These are phyloP conservation scores for Athene noctua DNA, from an alignment of 2,113 vertebrate species.

Conservation along the genomic window DNA sequence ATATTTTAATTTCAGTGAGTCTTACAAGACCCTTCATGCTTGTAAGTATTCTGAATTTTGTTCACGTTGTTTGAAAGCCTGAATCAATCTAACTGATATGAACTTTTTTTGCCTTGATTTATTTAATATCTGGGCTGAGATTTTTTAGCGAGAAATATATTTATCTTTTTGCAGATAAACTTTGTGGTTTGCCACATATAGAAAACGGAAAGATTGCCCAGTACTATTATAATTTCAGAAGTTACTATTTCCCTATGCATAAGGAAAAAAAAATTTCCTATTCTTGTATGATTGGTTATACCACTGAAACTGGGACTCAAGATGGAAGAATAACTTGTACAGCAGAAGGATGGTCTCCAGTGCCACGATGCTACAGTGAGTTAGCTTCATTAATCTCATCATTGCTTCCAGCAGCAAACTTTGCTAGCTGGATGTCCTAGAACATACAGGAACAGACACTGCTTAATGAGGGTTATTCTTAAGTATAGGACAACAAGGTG, in stretches of 20 bases:
- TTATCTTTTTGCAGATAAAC: constrained; percentile 60
- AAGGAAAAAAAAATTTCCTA: constrained; percentile 56
- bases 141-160: neutral
- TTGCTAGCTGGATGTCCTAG: neutral
- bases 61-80: neutral
- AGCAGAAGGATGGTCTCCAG: constrained; percentile 66
- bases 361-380: constrained; percentile 73
- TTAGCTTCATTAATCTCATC: neutral
- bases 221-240: constrained; percentile 74
- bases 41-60: neutral
- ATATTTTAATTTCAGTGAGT: neutral
- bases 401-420: neutral
- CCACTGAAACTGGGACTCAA: constrained; percentile 64
- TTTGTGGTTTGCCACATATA: constrained; percentile 68
- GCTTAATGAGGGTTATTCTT: neutral
- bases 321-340: constrained; percentile 64
- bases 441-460: neutral
- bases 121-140: neutral
- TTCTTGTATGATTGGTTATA: constrained; percentile 67
- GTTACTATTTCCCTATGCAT: constrained; percentile 72
- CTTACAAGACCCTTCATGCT: neutral
- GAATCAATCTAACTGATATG: neutral
- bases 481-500: neutral
- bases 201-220: constrained; percentile 70
- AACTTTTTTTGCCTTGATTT: too few relatives aligned